These are phyloP conservation scores for Brachylomia viminalis DNA, from an alignment of 2,888 invertebrate species.

Conservation along the genomic window DNA sequence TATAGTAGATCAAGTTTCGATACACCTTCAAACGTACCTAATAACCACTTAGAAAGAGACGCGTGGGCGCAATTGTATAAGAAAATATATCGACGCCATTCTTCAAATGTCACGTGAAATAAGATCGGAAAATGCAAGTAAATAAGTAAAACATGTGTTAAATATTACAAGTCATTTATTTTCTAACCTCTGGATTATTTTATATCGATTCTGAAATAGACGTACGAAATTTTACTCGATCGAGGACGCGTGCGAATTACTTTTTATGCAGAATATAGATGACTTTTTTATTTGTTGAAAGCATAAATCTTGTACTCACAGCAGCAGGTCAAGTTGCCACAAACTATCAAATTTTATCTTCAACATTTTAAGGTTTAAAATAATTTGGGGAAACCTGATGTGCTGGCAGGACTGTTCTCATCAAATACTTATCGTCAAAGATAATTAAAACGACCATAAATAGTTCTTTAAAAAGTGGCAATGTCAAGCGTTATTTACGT, in stretches of 20 bases:
- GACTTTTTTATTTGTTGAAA: background rate
- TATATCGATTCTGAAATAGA: background rate
- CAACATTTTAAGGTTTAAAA: no score
- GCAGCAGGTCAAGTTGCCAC: no score
- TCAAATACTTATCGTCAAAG: background rate
- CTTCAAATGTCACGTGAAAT: slow-evolving; percentile 23
- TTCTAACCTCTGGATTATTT: background rate
- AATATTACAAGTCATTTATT: background rate
- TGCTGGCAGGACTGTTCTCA: background rate
- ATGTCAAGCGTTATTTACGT: no score
- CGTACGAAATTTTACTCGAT: no score
- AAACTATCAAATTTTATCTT: no score
- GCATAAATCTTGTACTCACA: no score
- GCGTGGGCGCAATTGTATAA: slow-evolving; percentile 19
- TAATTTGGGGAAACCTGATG: no score
- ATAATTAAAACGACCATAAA: background rate
- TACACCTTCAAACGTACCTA: slow-evolving; percentile 36
- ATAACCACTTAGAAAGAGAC: slow-evolving; percentile 20
- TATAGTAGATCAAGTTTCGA: slow-evolving; percentile 54
- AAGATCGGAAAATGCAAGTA: background rate
- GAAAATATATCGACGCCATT: slow-evolving; percentile 31
- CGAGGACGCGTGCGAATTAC: background rate
- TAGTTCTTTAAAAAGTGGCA: background rate
- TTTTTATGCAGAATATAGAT: background rate
- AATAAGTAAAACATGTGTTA: background rate